Conservation (phyloP, 1,140 invertebrate genomes). For the Drosophila cardini region DNA sequence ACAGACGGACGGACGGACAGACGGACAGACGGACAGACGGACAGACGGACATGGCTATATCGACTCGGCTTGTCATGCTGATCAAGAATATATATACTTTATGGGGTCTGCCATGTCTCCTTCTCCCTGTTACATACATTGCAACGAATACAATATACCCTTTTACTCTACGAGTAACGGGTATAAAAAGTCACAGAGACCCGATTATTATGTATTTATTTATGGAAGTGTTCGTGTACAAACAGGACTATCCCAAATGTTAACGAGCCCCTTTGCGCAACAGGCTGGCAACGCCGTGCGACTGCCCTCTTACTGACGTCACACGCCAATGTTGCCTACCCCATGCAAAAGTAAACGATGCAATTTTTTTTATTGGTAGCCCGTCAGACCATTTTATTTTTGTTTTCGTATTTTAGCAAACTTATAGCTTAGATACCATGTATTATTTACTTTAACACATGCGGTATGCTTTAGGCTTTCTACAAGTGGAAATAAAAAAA, state of each 20-base stretch:
- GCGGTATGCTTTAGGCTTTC: slow-evolving; percentile 30
- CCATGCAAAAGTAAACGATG: not conserved
- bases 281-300: slow-evolving; percentile 32
- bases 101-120: no score
- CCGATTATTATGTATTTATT: not conserved
- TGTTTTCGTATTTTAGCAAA: slow-evolving; percentile 62
- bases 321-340: not conserved
- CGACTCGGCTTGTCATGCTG: no score
- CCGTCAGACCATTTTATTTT: slow-evolving; percentile 31
- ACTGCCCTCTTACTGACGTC: slow-evolving; percentile 5
- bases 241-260: not conserved
- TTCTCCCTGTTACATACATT: no score
- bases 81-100: no score
- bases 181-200: not conserved
- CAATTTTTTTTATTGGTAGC: slow-evolving; percentile 16
- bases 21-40: no score
- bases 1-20: no score
- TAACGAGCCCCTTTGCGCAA: not conserved
- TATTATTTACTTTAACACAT: slow-evolving; percentile 45
- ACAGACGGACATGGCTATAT: no score
- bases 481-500: slow-evolving; percentile 44
- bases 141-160: no score
- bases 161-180: no score
- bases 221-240: not conserved
- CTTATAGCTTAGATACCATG: slow-evolving; percentile 61